These are phyloP conservation scores for Ginglymostoma cirratum DNA, from an alignment of 2,113 vertebrate species.

Conservation along the genomic window DNA sequence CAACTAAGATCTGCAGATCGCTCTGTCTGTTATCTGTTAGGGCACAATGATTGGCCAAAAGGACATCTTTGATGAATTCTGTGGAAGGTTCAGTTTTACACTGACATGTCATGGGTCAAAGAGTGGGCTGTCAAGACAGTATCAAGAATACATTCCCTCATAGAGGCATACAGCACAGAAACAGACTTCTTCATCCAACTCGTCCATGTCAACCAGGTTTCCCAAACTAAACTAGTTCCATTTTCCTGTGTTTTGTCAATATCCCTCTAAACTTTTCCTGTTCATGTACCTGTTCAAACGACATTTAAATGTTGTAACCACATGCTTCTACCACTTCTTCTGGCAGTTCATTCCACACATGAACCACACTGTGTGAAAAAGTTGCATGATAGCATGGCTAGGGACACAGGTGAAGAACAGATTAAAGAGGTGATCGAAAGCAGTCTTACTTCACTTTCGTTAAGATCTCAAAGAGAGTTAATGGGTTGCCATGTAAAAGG, in stretches of 20 bases:
- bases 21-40: neutral
- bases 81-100: neutral
- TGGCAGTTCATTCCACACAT: no score
- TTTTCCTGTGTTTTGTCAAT: no score
- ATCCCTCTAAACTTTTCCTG: no score
- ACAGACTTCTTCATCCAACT: no score
- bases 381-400: neutral
- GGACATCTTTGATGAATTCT: neutral
- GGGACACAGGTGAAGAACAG: neutral
- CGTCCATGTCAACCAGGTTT: no score
- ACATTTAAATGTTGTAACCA: no score
- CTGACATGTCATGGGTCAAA: neutral
- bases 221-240: no score
- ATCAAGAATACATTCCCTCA: neutral
- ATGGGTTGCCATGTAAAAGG: neutral
- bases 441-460: no score
- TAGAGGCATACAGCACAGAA: neutral
- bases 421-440: neutral
- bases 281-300: no score
- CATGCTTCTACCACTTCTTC: no score
- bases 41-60: neutral
- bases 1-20: neutral
- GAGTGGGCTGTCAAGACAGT: neutral
- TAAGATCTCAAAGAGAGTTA: neutral
- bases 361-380: no score